Percentiles rank a stretch among this genome's conserved stretches.
These are phyloP conservation scores for Philotrypesis tridentata DNA, from an alignment of 1,140 invertebrate species.

Conservation along the genomic window DNA sequence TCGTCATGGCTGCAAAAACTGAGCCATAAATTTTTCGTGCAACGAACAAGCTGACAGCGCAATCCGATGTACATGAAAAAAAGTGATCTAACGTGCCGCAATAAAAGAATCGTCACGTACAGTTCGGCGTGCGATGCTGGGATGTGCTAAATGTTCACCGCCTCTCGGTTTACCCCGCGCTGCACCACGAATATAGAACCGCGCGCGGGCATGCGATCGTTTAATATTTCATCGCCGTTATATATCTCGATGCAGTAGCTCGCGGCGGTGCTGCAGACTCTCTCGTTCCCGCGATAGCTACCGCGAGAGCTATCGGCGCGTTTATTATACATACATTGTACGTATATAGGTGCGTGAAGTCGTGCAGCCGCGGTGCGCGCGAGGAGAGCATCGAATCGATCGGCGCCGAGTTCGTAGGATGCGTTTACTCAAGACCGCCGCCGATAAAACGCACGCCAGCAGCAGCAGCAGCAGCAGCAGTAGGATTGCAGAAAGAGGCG, in stretches of 20 bases:
- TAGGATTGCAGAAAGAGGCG: too few species aligned
- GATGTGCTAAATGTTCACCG: neutral
- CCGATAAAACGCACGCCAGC: neutral
- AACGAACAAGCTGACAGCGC: neutral
- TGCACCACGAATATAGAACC: neutral
- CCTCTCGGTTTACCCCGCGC: neutral
- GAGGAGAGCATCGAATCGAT: slow-evolving; percentile 31
- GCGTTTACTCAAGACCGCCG: slow-evolving; percentile 13
- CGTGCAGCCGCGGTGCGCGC: neutral
- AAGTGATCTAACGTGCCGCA: neutral
- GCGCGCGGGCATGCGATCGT: neutral
- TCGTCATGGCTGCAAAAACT: too few species aligned
- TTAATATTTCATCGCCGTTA: slow-evolving; percentile 27
- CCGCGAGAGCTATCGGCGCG: neutral
- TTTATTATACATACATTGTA: neutral
- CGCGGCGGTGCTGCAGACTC: neutral
- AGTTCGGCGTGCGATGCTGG: neutral
- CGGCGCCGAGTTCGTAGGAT: neutral
- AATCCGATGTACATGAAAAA: neutral
- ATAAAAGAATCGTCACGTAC: neutral
- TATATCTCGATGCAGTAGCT: neutral
- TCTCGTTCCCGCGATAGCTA: neutral
- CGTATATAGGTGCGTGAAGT: neutral
- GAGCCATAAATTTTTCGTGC: neutral
- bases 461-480: too few species aligned